A percentile compares a stretch with the other conserved stretches of the same genome.
Evolutionary conservation across 1,140 invertebrate species (phyloP).

Genomic region (Anoplophora glabripennis): DNA sequence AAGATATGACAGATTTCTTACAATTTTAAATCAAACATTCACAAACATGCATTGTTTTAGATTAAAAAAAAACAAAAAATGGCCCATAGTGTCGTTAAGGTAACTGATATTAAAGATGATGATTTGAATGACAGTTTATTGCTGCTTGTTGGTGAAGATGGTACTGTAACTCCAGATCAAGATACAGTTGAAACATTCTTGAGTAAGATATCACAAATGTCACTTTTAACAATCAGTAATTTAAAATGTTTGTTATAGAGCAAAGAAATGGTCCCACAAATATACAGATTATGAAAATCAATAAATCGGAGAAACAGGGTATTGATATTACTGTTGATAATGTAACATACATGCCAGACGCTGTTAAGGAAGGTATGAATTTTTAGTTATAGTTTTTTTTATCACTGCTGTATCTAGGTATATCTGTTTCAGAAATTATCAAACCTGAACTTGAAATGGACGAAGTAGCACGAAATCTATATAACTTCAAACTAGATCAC

Average conservation of each 20-base stretch:
- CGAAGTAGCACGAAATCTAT: slow-evolving; percentile 53
- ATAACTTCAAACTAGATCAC: slow-evolving; percentile 63
- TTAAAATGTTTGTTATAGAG: slow-evolving; percentile 28
- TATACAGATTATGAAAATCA: slow-evolving; percentile 43
- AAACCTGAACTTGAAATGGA: slow-evolving; percentile 45
- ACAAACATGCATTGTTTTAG: slow-evolving; percentile 1
- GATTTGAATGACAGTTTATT: slow-evolving; percentile 39
- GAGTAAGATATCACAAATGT: slow-evolving; percentile 33
- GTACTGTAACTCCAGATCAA: slow-evolving; percentile 43
- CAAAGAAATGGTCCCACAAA: slow-evolving; percentile 38
- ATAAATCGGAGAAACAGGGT: slow-evolving; percentile 40
- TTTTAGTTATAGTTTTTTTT: not conserved
- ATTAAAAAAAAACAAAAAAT: slow-evolving; percentile 27
- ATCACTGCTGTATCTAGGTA: not conserved
- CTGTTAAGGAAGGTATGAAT: slow-evolving; percentile 28
- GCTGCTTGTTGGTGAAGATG: slow-evolving; percentile 44
- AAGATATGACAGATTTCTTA: not conserved
- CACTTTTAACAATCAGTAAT: slow-evolving; percentile 5
- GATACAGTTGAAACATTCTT: slow-evolving; percentile 43
- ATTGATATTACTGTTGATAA: slow-evolving; percentile 45
- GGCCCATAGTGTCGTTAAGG: slow-evolving; percentile 45
- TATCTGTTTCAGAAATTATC: slow-evolving; percentile 16
- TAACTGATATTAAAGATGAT: slow-evolving; percentile 40
- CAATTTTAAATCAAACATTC: not conserved
- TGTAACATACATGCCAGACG: slow-evolving; percentile 42